Conservation (phyloP, 2,113 vertebrate genomes). For the Entomyzon cyanotis region DNA sequence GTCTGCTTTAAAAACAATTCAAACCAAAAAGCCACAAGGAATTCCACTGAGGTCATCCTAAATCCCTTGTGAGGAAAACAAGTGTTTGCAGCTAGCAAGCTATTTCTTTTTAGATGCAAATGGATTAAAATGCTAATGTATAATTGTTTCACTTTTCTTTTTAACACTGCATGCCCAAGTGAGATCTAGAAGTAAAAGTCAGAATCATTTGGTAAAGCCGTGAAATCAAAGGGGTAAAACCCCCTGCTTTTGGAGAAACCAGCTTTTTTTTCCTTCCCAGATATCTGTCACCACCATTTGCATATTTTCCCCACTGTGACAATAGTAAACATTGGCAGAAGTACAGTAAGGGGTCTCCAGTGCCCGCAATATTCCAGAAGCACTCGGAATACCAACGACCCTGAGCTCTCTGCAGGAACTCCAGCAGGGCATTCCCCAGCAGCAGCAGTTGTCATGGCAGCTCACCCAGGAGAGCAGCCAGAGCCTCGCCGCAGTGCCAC, state of each 20-base stretch:
- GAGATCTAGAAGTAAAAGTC: not conserved
- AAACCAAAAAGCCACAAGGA: not conserved
- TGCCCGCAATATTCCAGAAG: constrained; percentile 32
- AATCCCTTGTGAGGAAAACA: not conserved
- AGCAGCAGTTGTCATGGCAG: constrained; percentile 69
- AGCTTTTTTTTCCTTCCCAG: not conserved
- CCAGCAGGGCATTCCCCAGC: constrained; percentile 2
- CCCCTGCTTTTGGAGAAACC: not conserved
- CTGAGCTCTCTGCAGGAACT: constrained; percentile 19
- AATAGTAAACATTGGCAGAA: constrained; percentile 20
- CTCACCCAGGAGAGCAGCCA: constrained; percentile 40
- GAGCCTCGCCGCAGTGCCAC: not conserved
- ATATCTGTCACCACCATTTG: not conserved
- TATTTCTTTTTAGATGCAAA: not conserved
- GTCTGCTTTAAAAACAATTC: not conserved
- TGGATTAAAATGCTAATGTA: not conserved
- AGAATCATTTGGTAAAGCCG: not conserved
- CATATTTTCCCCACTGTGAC: not conserved
- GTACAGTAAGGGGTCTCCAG: not conserved
- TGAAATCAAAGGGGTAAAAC: not conserved
- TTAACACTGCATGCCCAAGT: not conserved
- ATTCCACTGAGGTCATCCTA: not conserved
- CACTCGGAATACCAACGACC: constrained; percentile 52
- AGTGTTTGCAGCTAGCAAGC: not conserved
- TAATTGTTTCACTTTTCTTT: not conserved